These are phyloP conservation scores for Triplophysa rosa DNA, from an alignment of 2,113 vertebrate species.

Conservation along the genomic window DNA sequence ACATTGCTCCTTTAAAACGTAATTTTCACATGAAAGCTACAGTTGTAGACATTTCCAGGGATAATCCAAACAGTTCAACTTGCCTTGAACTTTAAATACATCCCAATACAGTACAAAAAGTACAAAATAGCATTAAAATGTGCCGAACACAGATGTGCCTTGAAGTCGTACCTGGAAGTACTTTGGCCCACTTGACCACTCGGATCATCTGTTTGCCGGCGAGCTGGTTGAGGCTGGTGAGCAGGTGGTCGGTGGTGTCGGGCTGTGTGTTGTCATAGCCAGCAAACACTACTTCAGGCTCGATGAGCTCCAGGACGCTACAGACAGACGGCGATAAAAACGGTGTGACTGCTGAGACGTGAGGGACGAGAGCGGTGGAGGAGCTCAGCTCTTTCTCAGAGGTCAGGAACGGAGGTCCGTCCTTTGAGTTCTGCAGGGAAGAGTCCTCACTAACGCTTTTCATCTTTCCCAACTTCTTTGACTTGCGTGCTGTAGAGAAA, in stretches of 20 bases:
- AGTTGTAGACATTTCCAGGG: no score
- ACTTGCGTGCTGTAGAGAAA: conserved; percentile 85
- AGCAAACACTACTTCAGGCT: conserved; percentile 91
- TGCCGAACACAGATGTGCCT: background rate
- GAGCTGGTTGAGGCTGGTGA: conserved; percentile 94
- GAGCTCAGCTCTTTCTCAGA: conserved; percentile 85
- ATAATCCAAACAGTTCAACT: no score
- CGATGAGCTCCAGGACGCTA: conserved; percentile 92
- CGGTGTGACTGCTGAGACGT: conserved; percentile 80
- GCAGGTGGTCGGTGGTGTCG: conserved; percentile 91
- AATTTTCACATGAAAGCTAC: no score
- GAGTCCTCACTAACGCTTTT: conserved; percentile 90
- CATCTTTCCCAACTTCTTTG: conserved; percentile 95
- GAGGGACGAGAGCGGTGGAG: conserved; percentile 84
- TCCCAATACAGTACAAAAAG: no score
- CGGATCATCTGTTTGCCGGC: conserved; percentile 99
- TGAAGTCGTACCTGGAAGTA: conserved; percentile 92
- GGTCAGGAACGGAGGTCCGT: conserved; percentile 78
- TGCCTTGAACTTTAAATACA: no score
- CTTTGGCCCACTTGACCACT: conserved; percentile 99
- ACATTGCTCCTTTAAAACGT: no score
- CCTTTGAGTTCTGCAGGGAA: conserved; percentile 83
- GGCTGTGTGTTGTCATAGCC: conserved; percentile 91
- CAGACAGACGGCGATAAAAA: conserved; percentile 89
- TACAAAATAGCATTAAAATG: no score